phyloP scores from a whole-genome alignment of 2,797 vertebrate genomes.

The Peromyscus aztecus region DNA sequence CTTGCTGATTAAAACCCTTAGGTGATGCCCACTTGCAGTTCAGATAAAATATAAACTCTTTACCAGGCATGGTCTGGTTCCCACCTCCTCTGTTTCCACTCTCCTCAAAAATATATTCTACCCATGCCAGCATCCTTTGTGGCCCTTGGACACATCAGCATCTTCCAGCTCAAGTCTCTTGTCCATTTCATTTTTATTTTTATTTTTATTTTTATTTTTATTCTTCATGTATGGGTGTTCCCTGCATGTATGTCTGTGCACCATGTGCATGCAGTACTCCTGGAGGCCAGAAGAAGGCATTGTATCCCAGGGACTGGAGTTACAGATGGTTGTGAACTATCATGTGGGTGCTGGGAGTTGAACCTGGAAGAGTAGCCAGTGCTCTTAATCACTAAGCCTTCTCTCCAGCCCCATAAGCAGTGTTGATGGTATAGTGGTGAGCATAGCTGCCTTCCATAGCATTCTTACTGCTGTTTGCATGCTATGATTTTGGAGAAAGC shows the following conservation, averaged over 20 bases:
- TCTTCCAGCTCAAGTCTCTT: not conserved
- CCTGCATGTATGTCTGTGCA: not conserved
- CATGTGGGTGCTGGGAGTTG: not conserved
- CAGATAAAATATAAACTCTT: not conserved
- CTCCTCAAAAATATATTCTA: not conserved
- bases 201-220: not conserved
- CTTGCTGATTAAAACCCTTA: not conserved
- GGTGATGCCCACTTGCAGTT: not conserved
- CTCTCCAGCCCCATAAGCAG: not conserved
- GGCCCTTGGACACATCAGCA: not conserved
- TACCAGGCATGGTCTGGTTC: not conserved
- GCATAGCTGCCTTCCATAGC: slow-evolving; percentile 89
- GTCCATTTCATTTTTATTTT: not conserved
- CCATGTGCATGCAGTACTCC: not conserved
- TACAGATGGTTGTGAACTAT: not conserved
- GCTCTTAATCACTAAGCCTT: not conserved
- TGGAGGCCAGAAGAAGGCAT: not conserved
- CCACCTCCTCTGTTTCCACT: not conserved
- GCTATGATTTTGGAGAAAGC: not conserved
- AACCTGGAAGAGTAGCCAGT: not conserved
- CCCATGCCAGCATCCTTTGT: not conserved
- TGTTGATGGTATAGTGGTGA: slow-evolving; percentile 87
- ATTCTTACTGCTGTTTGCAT: not conserved
- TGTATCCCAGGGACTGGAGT: not conserved
- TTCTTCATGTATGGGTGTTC: not conserved